Percentiles rank a stretch among this genome's conserved stretches.
phyloP scores from a whole-genome alignment of 30 jellyfish, hydroid and myxozoan species.

The Pseudorhiza aurosa region DNA sequence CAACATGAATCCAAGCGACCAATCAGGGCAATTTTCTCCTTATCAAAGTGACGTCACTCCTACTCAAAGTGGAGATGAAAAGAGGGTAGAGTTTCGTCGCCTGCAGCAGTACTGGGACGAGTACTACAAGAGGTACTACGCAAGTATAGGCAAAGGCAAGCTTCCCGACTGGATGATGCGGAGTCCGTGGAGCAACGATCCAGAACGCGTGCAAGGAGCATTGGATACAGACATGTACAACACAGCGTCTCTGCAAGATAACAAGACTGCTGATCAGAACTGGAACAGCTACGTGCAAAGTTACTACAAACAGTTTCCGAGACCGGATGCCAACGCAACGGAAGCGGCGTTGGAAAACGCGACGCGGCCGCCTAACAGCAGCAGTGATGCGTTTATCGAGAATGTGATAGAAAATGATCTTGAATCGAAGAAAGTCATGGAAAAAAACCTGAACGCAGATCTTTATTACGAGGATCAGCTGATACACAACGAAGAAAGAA shows the following conservation, averaged over 20 bases:
- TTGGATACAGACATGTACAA: conserved; percentile 35
- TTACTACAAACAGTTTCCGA: conserved; percentile 31
- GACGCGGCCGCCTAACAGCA: conserved; percentile 44
- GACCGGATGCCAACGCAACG: conserved; percentile 8
- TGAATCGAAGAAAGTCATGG: conserved; percentile 35
- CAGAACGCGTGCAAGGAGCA: conserved; percentile 70
- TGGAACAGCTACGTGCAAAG: conserved; percentile 60
- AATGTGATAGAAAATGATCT: conserved; percentile 68
- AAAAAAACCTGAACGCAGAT: conserved; percentile 32
- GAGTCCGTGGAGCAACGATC: conserved; percentile 75
- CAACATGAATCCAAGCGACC: background rate
- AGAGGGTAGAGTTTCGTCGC: conserved; percentile 20
- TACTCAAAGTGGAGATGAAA: background rate
- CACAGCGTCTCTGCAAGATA: background rate
- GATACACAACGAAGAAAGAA: conserved; percentile 47
- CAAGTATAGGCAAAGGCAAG: conserved; percentile 42
- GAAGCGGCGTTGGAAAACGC: conserved; percentile 4
- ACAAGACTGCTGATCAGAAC: conserved; percentile 17
- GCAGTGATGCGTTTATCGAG: conserved; percentile 67
- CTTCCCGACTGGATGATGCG: conserved; percentile 62
- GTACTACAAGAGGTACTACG: conserved; percentile 56
- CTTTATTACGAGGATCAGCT: conserved; percentile 57
- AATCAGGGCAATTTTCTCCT: background rate
- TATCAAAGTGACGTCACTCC: background rate
- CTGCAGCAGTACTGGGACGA: conserved; percentile 61